Evolutionary conservation across 1,140 invertebrate genomes (phyloP).

Genomic region (Apis mellifera): Amel_HAv3.1 CM009931.2:21867001-21867500

Average conservation of each 20-base stretch:
- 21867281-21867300: conserved; percentile 3
- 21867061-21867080: no score
- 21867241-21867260: neutral
- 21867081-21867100: neutral
- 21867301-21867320: conserved; percentile 53
- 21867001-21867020: neutral
- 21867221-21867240: neutral
- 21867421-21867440: conserved; percentile 69
- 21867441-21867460: conserved; percentile 51
- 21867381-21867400: conserved; percentile 56
- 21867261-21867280: neutral
- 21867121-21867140: conserved; percentile 44
- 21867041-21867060: neutral
- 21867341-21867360: conserved; percentile 21
- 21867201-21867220: conserved; percentile 42
- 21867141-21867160: conserved; percentile 36
- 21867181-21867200: conserved; percentile 45
- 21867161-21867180: conserved; percentile 39
- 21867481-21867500: conserved; percentile 65
- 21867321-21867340: neutral
- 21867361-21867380: conserved; percentile 53
- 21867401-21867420: conserved; percentile 54
- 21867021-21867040: neutral
- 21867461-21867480: conserved; percentile 66
- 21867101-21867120: conserved; percentile 40